Base-by-base conservation (phyloP, 2,888 invertebrate species). In the Chrysolina americana region DNA sequence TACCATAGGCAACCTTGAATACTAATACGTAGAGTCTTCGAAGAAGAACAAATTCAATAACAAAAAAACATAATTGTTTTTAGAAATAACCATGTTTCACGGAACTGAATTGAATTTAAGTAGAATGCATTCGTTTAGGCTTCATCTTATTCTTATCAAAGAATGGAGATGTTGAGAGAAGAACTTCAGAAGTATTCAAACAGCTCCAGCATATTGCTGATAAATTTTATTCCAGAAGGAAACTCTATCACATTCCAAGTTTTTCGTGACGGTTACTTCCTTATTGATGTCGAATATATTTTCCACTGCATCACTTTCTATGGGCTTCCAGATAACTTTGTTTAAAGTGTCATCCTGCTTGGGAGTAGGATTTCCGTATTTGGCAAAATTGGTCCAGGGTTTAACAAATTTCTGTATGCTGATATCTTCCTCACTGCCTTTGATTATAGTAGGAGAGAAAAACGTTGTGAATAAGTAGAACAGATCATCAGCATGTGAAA, bases 361-460 rank as follows among this genome's bases (percentile, higher is more conserved):
- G 1, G 84, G 82, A 17, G 84, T 85, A 15, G 86, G 86, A 68
- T 84, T 79, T 9, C 85, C 85, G 65, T 68, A 78, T 79, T 79
- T 83, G 8, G 86, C 86, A 78, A 87, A 87, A 78, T 85, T 86
- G 1, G 86, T 84, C 87, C 87, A 87, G 65, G 86, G 63, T 77
- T 84, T 85, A 0, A 85, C 81, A 70, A 86, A 83, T 74, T 83
- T 80, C 64, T 83, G 79, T 23, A 86, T 82, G 47, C 81, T 79
- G 53, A 74, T 73, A 17, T 86, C 85, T 73, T 86, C 86, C 8
- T 74, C 68, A 56, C 83, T 83, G 0, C 79, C 82, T 23, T 48
- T 59, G 17, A 75, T 64, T 21, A 83, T 77, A 50, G 76, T 75
- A 6, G 78, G 79, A 10, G 80, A 79, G 17, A 81, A 76, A 66